Conservation (phyloP, 2,888 invertebrate genomes). For the Pantelozetes paolii region DNA sequence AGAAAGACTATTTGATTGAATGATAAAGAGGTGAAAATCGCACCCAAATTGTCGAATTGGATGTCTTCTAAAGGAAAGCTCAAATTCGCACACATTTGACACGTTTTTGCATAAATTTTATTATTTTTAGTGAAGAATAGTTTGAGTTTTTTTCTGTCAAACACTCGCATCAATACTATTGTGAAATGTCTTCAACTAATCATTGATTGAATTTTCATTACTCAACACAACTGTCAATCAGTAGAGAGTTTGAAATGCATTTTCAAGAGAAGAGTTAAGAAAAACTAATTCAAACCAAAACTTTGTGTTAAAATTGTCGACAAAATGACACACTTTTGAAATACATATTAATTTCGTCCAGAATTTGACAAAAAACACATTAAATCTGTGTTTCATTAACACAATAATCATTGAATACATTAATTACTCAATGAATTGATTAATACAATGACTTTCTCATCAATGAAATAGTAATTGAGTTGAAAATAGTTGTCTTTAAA, state of each 20-base stretch:
- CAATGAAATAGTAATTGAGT: not conserved
- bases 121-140: slow-evolving; percentile 6
- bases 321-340: no score
- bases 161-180: slow-evolving; percentile 1
- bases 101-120: not conserved
- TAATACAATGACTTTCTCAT: not conserved
- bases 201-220: not conserved
- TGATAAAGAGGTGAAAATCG: no score
- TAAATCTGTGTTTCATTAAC: not conserved
- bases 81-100: slow-evolving; percentile 9
- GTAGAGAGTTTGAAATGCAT: no score
- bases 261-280: no score
- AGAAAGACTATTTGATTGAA: no score
- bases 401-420: not conserved
- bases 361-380: no score
- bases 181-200: not conserved
- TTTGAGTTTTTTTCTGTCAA: slow-evolving; percentile 3
- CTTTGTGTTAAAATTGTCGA: no score
- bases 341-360: no score
- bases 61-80: not conserved
- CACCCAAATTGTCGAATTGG: not conserved
- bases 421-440: not conserved
- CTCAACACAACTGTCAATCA: no score
- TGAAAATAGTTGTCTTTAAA: not conserved
- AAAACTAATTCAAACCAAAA: no score